Conservation (phyloP, 2,797 vertebrate genomes). For the Avahi laniger region DNA sequence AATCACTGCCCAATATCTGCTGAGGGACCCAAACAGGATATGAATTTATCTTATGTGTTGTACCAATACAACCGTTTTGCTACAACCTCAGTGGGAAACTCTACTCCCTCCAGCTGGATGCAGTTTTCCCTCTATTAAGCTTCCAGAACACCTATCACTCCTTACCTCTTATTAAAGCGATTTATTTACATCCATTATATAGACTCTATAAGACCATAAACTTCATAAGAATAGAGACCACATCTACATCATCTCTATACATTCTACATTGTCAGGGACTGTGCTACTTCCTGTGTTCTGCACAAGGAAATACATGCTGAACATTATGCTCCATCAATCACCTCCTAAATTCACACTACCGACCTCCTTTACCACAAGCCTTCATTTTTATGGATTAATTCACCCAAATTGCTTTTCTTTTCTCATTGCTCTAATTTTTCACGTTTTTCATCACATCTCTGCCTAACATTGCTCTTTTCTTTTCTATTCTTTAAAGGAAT, state of each 20-base stretch:
- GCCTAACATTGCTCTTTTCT: background rate
- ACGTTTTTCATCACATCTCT: background rate
- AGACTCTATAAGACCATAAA: background rate
- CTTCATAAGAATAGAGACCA: background rate
- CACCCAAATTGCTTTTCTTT: background rate
- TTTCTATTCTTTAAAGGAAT: background rate
- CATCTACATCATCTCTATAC: too few species aligned
- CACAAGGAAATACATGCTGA: too few species aligned
- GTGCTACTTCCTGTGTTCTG: rapidly evolving
- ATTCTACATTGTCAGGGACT: background rate
- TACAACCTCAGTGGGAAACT: background rate
- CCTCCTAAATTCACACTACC: rapidly evolving
- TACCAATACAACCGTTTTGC: background rate
- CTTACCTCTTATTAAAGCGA: background rate
- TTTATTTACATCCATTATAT: background rate
- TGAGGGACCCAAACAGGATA: background rate
- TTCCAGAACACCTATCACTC: background rate
- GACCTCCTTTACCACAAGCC: background rate
- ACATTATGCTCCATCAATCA: rapidly evolving
- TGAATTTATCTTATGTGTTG: background rate
- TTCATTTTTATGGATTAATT: background rate
- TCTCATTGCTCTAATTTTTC: background rate
- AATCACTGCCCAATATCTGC: background rate
- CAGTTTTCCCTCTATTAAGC: background rate
- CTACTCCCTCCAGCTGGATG: background rate